These are phyloP conservation scores for Acanthaster planci DNA, from an alignment of 35 echinoderm and acorn worm genomes.

Conservation along the genomic window DNA sequence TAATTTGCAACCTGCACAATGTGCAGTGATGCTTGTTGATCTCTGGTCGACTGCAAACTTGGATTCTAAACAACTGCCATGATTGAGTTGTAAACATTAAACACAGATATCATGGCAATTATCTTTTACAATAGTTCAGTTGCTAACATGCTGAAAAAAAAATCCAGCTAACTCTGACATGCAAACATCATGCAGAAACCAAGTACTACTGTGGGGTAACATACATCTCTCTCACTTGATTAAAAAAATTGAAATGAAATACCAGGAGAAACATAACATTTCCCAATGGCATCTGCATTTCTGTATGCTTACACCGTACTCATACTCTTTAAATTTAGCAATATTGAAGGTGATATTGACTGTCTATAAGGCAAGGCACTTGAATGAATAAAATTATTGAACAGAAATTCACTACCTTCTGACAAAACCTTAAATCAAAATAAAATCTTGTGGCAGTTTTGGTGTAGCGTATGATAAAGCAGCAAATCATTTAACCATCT, in stretches of 20 bases:
- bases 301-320: neutral
- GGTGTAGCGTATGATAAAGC: neutral
- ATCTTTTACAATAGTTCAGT: too few species aligned
- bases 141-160: too few species aligned
- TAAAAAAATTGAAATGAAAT: neutral
- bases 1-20: too few species aligned
- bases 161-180: too few species aligned
- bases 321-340: neutral
- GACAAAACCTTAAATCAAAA: neutral
- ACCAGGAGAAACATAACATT: neutral
- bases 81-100: too few species aligned
- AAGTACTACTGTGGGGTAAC: neutral
- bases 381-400: neutral
- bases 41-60: too few species aligned
- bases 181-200: neutral
- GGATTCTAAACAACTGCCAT: too few species aligned
- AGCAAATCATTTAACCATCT: neutral
- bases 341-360: too few species aligned
- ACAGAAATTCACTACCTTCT: neutral
- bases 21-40: too few species aligned
- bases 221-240: neutral
- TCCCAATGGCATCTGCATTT: neutral
- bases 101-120: too few species aligned
- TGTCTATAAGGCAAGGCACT: constrained; percentile 16
- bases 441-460: neutral